These are phyloP conservation scores for Lottia gigantea DNA, from an alignment of 2,888 invertebrate species.

Conservation along the genomic window DNA sequence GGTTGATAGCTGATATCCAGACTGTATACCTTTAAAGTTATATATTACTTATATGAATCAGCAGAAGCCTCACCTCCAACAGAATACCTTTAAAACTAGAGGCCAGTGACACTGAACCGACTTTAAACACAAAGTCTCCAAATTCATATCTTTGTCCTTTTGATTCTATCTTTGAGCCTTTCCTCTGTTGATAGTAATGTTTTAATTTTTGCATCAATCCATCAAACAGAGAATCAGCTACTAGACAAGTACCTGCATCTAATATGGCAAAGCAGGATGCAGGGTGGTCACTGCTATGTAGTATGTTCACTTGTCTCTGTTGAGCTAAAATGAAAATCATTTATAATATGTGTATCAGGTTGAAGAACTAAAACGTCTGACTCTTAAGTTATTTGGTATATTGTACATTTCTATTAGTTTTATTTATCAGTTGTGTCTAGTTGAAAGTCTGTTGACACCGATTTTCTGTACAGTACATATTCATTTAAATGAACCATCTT, in stretches of 20 bases:
- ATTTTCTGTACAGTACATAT: too few relatives aligned
- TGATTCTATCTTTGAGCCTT: conserved; percentile 78
- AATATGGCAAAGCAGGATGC: conserved; percentile 92
- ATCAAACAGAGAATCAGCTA: conserved; percentile 92
- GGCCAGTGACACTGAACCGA: conserved; percentile 92
- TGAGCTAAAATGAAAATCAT: conserved; percentile 71
- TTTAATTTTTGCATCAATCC: conserved; percentile 88
- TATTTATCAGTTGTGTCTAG: too few relatives aligned
- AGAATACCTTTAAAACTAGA: conserved; percentile 90
- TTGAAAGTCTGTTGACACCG: too few relatives aligned
- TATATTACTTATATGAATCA: background rate
- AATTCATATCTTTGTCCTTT: conserved; percentile 75
- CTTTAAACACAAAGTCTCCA: conserved; percentile 92
- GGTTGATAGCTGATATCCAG: background rate
- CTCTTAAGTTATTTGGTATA: too few relatives aligned
- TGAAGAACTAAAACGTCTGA: background rate
- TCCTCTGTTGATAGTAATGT: conserved; percentile 85
- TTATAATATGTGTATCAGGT: too few relatives aligned
- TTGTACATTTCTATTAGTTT: too few relatives aligned
- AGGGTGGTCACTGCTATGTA: conserved; percentile 95
- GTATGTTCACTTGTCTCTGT: conserved; percentile 87
- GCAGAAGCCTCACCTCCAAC: conserved; percentile 82
- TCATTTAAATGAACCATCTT: too few relatives aligned
- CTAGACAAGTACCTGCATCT: conserved; percentile 85
- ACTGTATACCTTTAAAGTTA: too few relatives aligned